Percentiles rank a stretch among this genome's conserved stretches.
Evolutionary conservation across 2,797 vertebrate species (phyloP).

Genomic region (Picus viridis): DNA sequence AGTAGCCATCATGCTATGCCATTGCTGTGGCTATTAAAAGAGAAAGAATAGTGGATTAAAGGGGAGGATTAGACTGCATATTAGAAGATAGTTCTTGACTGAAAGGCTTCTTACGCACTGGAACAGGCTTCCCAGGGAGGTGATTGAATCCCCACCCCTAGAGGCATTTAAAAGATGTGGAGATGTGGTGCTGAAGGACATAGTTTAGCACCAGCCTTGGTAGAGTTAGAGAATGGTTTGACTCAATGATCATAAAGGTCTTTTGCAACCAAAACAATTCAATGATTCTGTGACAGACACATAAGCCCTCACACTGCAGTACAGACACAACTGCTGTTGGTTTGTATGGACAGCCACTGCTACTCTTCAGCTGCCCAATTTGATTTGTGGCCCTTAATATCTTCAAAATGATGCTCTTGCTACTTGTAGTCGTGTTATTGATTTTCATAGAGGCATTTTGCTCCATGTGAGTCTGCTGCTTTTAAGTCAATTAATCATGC

Average conservation of each 20-base stretch:
- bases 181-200: too few relatives aligned
- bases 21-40: neutral
- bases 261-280: too few relatives aligned
- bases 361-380: conserved; percentile 47
- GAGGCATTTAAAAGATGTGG: too few relatives aligned
- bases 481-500: conserved; percentile 65
- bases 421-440: conserved; percentile 75
- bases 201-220: too few relatives aligned
- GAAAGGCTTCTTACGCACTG: too few relatives aligned
- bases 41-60: neutral
- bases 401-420: conserved; percentile 67
- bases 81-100: too few relatives aligned
- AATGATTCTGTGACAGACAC: neutral
- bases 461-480: conserved; percentile 55
- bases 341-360: conserved; percentile 22
- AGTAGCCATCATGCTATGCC: neutral
- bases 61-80: neutral
- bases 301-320: neutral
- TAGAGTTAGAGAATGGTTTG: too few relatives aligned
- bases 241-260: too few relatives aligned
- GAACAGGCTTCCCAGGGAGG: too few relatives aligned
- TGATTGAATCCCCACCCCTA: too few relatives aligned
- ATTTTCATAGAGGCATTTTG: conserved; percentile 75
- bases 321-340: neutral
- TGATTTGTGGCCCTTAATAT: conserved; percentile 74